Base-by-base conservation (phyloP, 2,113 vertebrate genomes). In the Chloropsis hardwickii region DNA sequence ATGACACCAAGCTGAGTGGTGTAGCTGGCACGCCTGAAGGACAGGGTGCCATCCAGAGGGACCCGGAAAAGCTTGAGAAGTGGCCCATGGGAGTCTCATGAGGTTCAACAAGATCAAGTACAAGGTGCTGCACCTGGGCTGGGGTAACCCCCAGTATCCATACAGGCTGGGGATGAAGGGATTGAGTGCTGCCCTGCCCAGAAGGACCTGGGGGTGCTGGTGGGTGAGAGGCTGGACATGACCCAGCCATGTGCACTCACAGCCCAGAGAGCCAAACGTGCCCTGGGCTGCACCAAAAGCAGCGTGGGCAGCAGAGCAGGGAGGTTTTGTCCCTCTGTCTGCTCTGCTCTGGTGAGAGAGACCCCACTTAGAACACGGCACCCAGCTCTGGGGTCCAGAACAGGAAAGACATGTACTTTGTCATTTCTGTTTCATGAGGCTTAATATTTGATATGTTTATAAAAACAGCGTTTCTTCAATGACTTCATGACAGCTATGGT, bases 51-150 rank as follows among this genome's bases (percentile, higher is more conserved):
- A 35, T 40, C 61, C 54, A 76, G 47, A 48, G 48, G 8, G 31
- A 77, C 22, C 25, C 42, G 35, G 40, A 42, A 12, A 83, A 62
- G 10, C 12, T 62, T 0, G 0, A 56, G 25, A 76, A 70, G 23
- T 28, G 21, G 12, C 8, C 40, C 12, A 20, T 37, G 40, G 54
- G 47, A 69, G 16, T 69, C 10, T 31, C 54, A 45, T 6, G 18
- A 0, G 1, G n/a, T 47, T 47, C 2, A 60, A 60, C 20, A 53
- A 8, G 16, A 14, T 0, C 23, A 60, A 53, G 33, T 6, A 2
- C 53, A 18, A 44, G 20, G 18, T 39, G 39, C 31, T 81, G 39
- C 45, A 10, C 4, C 20, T 31, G 47, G n/a, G 47, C 48, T n/a
- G 29, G 53, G 53, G 29, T n/a, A 60, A 18, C 5, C 14, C 50